These are phyloP conservation scores for Seriola quinqueradiata DNA, from an alignment of 2,113 vertebrate genomes.

Conservation along the genomic window DNA sequence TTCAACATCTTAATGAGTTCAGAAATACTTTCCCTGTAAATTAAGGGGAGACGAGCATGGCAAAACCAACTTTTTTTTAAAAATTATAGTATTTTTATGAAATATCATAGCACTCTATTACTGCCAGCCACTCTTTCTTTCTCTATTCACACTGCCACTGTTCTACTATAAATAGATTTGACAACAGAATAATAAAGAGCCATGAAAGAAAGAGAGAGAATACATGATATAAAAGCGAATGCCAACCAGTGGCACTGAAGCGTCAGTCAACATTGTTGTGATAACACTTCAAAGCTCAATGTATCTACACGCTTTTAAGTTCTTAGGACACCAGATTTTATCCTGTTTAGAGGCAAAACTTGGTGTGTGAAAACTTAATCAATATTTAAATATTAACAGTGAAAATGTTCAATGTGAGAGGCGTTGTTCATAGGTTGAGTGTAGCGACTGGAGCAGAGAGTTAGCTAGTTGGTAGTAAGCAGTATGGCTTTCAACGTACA, in stretches of 20 bases:
- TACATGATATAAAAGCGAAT: neutral
- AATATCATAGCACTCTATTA: neutral
- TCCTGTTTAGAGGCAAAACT: neutral
- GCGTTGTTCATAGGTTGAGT: too few relatives aligned
- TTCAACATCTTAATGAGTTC: neutral
- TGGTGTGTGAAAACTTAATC: neutral
- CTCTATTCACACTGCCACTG: neutral
- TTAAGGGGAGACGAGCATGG: neutral
- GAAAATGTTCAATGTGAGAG: too few relatives aligned
- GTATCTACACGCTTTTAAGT: neutral
- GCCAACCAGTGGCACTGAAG: neutral
- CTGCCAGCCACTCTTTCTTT: neutral
- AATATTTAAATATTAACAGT: neutral
- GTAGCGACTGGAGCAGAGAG: too few relatives aligned
- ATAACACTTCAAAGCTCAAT: neutral
- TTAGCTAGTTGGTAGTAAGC: too few relatives aligned
- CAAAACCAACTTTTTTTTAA: neutral
- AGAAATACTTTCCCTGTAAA: constrained; percentile 5
- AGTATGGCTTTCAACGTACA: too few relatives aligned
- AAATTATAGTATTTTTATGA: constrained; percentile 6
- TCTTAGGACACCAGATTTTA: neutral
- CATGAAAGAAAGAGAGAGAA: neutral
- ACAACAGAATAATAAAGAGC: constrained; percentile 8
- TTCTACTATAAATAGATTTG: constrained; percentile 19
- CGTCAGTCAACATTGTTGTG: neutral